Evolutionary conservation across 2,888 invertebrate genomes (phyloP), one percentile per base, ranked within the genome.

Genomic region (Schizotus pectinicornis): DNA sequence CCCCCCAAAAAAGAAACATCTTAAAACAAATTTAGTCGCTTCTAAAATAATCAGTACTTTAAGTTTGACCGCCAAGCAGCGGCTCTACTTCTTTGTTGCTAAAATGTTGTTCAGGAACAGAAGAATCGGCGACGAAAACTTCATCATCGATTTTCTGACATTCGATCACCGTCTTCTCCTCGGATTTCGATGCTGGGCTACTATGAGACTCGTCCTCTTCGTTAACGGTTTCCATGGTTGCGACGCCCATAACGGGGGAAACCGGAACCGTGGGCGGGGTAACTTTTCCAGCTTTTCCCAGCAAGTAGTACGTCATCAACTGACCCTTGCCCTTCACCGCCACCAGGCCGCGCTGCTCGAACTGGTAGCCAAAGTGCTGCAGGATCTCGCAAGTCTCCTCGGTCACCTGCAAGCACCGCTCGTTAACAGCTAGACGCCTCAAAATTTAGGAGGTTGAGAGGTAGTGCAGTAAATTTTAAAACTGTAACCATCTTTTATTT

Each of bases 271-370:
- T 78, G 0, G 77, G 77, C 12, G 77, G 77, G 5, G 75, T 76
- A n/a, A 71, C 74, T 69, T 77, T 78, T 30, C 76, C 77, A 3
- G 80, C 79, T 75, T 84, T 84, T 66, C 88, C 89, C 76, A 86
- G 83, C 65, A 98, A 82, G 77, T 96, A 97, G 80, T 94, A 97
- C 1, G 97, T 98, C 89, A 95, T 92, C 56, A 98, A 84, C 77
- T 96, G 92, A 8, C 98, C 98, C 81, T 98, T 98, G 67, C 98
- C 98, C 80, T 98, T 98, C 41, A 98, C 98, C 37, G 92, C 90
- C 8, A 98, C 96, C 59, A 96, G 82, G 3, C 98, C 98, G 1
- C 98, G 88, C 76, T 96, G 95, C 77, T 94, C 94, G 78, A 98
- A 97, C 63, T 88, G 89, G 80, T 94, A 98, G 1, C 95, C 95